A percentile compares a stretch with the other conserved stretches of the same genome.
phyloP scores from a whole-genome alignment of 2,113 vertebrate species.

The Vulpes ferrilata region DNA sequence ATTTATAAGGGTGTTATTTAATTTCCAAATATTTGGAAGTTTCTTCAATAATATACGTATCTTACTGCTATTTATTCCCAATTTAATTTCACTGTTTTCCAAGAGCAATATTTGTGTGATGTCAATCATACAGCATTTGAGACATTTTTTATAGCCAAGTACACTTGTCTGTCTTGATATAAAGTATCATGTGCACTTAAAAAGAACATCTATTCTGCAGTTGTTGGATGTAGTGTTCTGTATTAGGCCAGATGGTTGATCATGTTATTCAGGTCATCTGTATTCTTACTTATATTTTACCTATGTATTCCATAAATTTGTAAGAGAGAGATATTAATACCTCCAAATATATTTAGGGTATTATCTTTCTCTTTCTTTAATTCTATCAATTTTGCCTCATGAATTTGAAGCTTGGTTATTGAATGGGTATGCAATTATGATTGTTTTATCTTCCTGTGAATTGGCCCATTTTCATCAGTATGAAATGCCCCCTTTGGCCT shows the following conservation, averaged over 20 bases:
- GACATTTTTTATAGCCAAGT: background rate
- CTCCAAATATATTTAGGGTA: background rate
- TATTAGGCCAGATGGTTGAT: background rate
- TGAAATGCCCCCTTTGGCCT: background rate
- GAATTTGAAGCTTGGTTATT: background rate
- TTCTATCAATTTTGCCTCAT: background rate
- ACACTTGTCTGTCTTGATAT: background rate
- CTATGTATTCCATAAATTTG: background rate
- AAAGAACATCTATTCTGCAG: background rate
- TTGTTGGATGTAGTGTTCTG: background rate
- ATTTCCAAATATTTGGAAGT: background rate
- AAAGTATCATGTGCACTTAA: background rate
- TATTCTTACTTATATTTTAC: background rate
- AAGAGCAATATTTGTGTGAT: background rate
- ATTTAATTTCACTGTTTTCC: background rate
- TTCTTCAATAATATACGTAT: background rate
- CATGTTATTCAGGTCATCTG: background rate
- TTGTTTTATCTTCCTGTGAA: background rate
- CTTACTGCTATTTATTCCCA: background rate
- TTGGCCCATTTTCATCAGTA: background rate
- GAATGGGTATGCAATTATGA: background rate
- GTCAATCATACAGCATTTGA: background rate
- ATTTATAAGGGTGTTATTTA: background rate
- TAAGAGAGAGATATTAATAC: background rate
- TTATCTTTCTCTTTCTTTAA: background rate